Evolutionary conservation across 1,140 invertebrate species (phyloP).

Genomic region (Diabrotica virgifera): DNA sequence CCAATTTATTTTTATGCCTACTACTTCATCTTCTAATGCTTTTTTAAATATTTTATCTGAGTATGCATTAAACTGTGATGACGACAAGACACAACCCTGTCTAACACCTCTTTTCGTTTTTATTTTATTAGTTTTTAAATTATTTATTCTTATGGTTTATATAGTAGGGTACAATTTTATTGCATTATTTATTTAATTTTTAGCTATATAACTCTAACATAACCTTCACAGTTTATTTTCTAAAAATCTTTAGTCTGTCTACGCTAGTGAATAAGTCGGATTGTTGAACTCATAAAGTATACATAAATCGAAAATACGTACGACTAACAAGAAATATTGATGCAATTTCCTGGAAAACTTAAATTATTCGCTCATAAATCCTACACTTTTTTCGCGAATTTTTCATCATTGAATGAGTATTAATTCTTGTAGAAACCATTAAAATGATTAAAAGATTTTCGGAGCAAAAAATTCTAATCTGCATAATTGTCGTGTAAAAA

Average conservation of each 20-base stretch:
- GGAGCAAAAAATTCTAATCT: slow-evolving; percentile 27
- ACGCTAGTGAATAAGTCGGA: background rate
- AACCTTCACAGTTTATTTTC: too few relatives aligned
- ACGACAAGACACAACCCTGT: too few relatives aligned
- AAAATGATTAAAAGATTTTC: slow-evolving; percentile 32
- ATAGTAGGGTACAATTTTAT: too few relatives aligned
- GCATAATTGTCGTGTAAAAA: slow-evolving; percentile 23
- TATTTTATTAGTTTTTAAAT: too few relatives aligned
- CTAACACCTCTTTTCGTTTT: too few relatives aligned
- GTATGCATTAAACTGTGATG: too few relatives aligned
- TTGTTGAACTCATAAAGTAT: slow-evolving; percentile 11
- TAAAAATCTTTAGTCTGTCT: background rate
- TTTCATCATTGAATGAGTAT: slow-evolving; percentile 26
- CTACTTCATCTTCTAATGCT: too few relatives aligned
- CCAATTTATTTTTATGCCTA: too few relatives aligned
- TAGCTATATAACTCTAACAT: too few relatives aligned
- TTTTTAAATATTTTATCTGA: too few relatives aligned
- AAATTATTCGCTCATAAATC: slow-evolving; percentile 25
- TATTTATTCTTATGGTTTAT: too few relatives aligned
- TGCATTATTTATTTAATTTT: too few relatives aligned
- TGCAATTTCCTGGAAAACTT: slow-evolving; percentile 28
- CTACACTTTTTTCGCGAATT: slow-evolving; percentile 8
- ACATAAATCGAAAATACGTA: background rate
- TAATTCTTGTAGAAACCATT: slow-evolving; percentile 28
- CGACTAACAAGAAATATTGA: slow-evolving; percentile 12